Conservation (phyloP, 2,797 vertebrate species). For the Esox lucius region DNA sequence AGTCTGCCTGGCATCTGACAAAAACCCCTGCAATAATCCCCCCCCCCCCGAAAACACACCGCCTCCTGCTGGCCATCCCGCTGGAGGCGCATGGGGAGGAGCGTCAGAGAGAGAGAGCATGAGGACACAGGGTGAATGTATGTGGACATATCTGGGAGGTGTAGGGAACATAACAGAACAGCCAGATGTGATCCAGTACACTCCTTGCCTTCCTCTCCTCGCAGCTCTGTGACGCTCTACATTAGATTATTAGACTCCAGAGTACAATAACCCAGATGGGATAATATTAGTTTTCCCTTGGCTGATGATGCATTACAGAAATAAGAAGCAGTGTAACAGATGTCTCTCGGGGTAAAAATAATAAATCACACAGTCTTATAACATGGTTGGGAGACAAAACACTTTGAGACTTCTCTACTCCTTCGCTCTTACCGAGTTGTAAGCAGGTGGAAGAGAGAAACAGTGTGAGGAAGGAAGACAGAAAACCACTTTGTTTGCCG, state of each 20-base stretch:
- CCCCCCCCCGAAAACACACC: conserved; percentile 56
- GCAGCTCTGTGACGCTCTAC: conserved; percentile 66
- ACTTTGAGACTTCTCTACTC: conserved; percentile 70
- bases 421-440: conserved; percentile 51
- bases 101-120: not conserved
- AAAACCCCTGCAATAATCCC: not conserved
- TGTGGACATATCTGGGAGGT: conserved; percentile 25
- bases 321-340: conserved; percentile 77
- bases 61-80: conserved; percentile 60
- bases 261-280: conserved; percentile 76
- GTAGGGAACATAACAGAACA: conserved; percentile 47
- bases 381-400: conserved; percentile 59
- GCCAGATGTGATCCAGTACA: conserved; percentile 55
- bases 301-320: conserved; percentile 82
- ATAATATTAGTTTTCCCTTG: conserved; percentile 75
- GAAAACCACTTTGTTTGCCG: conserved; percentile 62
- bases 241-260: conserved; percentile 79
- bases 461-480: conserved; percentile 45
- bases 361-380: conserved; percentile 72
- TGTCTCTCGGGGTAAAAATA: conserved; percentile 75
- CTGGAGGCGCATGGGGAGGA: conserved; percentile 19
- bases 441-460: conserved; percentile 44
- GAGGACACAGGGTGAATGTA: not conserved
- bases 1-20: conserved; percentile 5
- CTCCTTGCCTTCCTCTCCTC: conserved; percentile 50